Evolutionary conservation across 2,888 invertebrate genomes (phyloP).

Genomic region (Elgonia sp.): DNA sequence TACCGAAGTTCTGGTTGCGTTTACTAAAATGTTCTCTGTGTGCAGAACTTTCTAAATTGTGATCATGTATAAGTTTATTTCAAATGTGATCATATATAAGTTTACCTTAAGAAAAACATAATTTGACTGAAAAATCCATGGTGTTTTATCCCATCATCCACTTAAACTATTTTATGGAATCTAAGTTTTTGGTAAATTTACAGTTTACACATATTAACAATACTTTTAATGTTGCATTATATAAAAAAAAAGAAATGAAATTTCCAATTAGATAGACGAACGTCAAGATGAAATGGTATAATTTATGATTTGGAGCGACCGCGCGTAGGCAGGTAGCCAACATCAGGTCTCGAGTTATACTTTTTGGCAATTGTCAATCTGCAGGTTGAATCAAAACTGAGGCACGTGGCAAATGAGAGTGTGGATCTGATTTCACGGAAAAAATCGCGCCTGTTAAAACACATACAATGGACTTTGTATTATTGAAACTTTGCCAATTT

Average conservation of each 20-base stretch:
- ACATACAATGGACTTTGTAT: slow-evolving; percentile 32
- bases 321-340: slow-evolving; percentile 61
- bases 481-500: slow-evolving; percentile 68
- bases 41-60: no score
- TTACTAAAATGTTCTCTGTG: no score
- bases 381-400: slow-evolving; percentile 50
- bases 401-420: slow-evolving; percentile 52
- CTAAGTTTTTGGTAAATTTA: no score
- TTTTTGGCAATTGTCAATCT: slow-evolving; percentile 70
- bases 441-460: slow-evolving; percentile 36
- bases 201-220: no score
- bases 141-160: no score
- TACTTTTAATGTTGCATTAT: no score
- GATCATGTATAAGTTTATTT: no score
- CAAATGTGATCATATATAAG: no score
- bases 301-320: slow-evolving; percentile 57
- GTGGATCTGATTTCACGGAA: slow-evolving; percentile 61
- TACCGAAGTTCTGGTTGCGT: no score
- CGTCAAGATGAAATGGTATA: slow-evolving; percentile 45
- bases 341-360: slow-evolving; percentile 40
- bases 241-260: slow-evolving; percentile 59
- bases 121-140: no score
- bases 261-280: slow-evolving; percentile 42
- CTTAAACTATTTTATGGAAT: no score
- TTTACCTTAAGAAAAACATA: no score